Conservation (phyloP, 2,113 vertebrate genomes). For the Triplophysa siluroides region DNA sequence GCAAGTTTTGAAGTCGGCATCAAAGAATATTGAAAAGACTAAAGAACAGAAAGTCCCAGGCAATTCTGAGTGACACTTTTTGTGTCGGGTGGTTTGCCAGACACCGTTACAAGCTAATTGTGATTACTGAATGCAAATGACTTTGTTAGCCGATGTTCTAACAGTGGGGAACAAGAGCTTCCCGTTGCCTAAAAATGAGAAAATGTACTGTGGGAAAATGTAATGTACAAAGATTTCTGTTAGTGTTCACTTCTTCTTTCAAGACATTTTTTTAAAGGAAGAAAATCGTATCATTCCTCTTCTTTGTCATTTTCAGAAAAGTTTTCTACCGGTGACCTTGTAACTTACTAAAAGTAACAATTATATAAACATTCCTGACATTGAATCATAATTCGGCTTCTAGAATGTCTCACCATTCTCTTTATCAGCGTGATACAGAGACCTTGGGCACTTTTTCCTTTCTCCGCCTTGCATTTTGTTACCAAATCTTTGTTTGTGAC, state of each 20-base stretch:
- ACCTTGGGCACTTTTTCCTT: constrained; percentile 28
- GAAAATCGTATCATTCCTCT: not conserved
- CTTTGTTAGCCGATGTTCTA: not conserved
- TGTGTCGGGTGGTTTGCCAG: not conserved
- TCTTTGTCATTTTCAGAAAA: not conserved
- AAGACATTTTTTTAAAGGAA: not conserved
- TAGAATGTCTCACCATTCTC: not conserved
- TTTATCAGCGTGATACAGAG: constrained; percentile 17
- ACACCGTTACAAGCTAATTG: not conserved
- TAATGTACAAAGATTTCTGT: too few species aligned
- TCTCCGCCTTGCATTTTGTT: not conserved
- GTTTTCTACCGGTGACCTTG: not conserved
- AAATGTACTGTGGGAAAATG: not conserved
- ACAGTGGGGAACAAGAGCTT: not conserved
- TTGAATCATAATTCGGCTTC: constrained; percentile 15
- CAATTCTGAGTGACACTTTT: constrained; percentile 13
- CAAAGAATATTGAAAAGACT: not conserved
- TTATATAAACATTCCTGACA: constrained; percentile 29
- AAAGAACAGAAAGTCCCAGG: not conserved
- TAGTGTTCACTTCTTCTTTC: not conserved
- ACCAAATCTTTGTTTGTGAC: constrained; percentile 11
- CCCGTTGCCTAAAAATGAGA: not conserved
- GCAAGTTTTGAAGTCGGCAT: not conserved
- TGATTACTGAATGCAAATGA: constrained; percentile 12
- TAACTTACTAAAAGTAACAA: not conserved